Evolutionary conservation across 2,888 invertebrate genomes (phyloP), one percentile per base, ranked within the genome.

Genomic region (Drosophila helvetica): DNA sequence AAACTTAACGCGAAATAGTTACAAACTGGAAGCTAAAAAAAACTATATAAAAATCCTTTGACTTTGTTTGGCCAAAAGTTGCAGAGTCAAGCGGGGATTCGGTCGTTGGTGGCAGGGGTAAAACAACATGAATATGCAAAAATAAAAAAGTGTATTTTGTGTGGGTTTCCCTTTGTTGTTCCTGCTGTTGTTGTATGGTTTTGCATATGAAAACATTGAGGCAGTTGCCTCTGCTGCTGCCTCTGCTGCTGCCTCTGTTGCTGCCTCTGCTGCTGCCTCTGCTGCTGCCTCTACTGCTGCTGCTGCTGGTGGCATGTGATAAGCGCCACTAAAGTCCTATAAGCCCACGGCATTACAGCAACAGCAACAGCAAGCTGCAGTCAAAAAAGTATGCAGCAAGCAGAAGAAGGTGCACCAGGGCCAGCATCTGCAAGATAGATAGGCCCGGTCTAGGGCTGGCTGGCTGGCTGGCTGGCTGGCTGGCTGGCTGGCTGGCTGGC

Each of bases 281-380:
- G n/a, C 52, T 7, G 54, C 60, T 55, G 74, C 79, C 68, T 45
- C 53, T 53, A 66, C 57, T 12, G 25, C 65, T 0, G 57, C 52
- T 10, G 56, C 65, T 58, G 76, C 79, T 74, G 80, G 47, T 55
- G 57, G 68, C 57, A 74, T 70, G 75, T 79, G 83, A 86, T 83
- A 83, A 83, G 88, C 80, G 78, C 67, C 57, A 48, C 56, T 38
- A 65, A 87, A 85, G 65, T 75, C 67, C 79, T 62, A 77, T 64
- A 84, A 87, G 82, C 81, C 74, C 43, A 38, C 55, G 68, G 67
- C 73, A 79, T 87, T 79, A 74, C 82, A 82, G 57, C 68, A 80
- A 72, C n/a, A n/a, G n/a, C 52, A 75, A 60, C 56, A 74, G 58
- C 47, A 27, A 68, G 43, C 64, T 42, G 47, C 57, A 33, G 33